These are phyloP conservation scores for Chaetodon auriga DNA, from an alignment of 2,113 vertebrate genomes.

Conservation along the genomic window DNA sequence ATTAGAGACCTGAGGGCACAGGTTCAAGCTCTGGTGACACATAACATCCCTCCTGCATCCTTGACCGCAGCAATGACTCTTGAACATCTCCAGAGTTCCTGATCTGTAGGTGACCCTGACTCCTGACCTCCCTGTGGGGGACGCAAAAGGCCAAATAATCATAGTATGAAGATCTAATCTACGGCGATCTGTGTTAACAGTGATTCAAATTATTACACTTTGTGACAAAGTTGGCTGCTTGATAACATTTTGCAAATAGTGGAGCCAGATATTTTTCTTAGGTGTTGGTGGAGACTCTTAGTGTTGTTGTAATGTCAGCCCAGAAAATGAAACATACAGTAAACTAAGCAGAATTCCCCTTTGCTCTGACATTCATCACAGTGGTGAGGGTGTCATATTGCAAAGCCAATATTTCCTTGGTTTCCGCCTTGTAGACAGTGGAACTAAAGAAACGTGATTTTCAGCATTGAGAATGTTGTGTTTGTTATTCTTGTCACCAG, in stretches of 20 bases:
- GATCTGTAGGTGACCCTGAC: conserved; percentile 22
- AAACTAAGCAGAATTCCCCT: neutral
- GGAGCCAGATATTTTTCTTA: neutral
- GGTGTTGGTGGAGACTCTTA: neutral
- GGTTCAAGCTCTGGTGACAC: neutral
- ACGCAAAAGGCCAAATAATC: too few relatives aligned
- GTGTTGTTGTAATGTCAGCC: too few relatives aligned
- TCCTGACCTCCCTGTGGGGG: conserved; percentile 7
- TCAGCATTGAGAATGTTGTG: neutral
- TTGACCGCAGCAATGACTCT: conserved; percentile 14
- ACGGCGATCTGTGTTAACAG: neutral
- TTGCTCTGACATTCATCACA: neutral
- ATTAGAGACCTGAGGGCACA: conserved; percentile 7
- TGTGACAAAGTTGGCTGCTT: neutral
- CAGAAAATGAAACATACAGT: neutral
- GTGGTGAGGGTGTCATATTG: neutral
- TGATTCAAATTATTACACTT: neutral
- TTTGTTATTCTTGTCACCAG: conserved; percentile 1
- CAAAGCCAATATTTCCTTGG: neutral
- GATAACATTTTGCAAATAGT: neutral
- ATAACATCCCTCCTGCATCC: neutral
- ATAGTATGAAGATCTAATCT: neutral
- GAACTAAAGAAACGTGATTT: neutral
- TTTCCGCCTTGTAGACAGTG: neutral
- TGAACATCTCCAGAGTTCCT: neutral